phyloP scores from a whole-genome alignment of 2,113 vertebrate genomes.

The Microtus pennsylvanicus region DNA sequence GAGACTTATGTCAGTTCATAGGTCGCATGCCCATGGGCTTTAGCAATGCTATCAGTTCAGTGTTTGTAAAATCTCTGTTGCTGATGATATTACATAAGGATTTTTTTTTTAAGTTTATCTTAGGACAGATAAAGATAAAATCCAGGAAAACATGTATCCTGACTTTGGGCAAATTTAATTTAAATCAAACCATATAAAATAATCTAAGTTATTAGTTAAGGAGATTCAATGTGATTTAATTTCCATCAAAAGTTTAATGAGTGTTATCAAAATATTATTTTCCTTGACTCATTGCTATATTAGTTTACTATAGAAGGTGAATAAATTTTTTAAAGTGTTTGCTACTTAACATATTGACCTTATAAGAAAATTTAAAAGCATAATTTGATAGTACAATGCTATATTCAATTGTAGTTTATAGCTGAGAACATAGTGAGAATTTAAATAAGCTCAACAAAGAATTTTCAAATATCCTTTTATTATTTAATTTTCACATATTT shows the following conservation, averaged over 20 bases:
- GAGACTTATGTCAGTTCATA: neutral
- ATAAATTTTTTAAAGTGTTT: neutral
- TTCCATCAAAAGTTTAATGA: constrained; percentile 7
- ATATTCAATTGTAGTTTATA: neutral
- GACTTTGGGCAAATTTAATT: constrained; percentile 5
- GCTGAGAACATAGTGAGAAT: neutral
- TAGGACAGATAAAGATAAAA: constrained; percentile 30
- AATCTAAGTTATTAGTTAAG: constrained; percentile 37
- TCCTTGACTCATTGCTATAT: neutral
- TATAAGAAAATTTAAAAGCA: neutral
- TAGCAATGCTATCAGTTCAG: neutral
- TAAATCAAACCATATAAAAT: constrained; percentile 27
- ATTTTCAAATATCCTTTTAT: neutral
- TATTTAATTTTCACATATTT: neutral
- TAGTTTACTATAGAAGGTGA: neutral
- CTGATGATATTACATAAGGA: neutral
- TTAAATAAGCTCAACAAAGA: constrained; percentile 7
- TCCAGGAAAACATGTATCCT: constrained; percentile 11
- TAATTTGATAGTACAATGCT: neutral
- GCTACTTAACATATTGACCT: neutral
- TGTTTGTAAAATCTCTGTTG: constrained; percentile 42
- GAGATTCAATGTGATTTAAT: constrained; percentile 27
- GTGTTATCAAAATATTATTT: neutral
- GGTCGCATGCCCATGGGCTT: constrained; percentile 25
- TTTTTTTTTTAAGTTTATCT: neutral